Conservation (phyloP, 2,888 invertebrate species). For the Aquatica leii region DNA sequence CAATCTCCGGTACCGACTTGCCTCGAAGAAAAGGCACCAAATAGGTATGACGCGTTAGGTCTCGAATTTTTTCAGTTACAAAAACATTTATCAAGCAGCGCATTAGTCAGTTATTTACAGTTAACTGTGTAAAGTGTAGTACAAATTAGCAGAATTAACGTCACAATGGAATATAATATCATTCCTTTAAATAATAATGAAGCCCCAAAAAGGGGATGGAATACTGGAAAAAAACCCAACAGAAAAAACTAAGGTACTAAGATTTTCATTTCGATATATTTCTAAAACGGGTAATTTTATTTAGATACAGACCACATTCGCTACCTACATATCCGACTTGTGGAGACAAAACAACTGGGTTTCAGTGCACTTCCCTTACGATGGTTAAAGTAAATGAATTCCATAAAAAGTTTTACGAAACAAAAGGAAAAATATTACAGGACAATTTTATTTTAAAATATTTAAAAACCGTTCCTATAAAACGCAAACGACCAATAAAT, state of each 20-base stretch:
- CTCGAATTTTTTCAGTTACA: background rate
- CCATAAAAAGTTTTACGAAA: no score
- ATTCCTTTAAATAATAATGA: background rate
- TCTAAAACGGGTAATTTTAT: background rate
- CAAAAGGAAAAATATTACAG: no score
- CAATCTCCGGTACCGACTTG: background rate
- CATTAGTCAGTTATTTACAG: background rate
- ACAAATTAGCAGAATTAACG: no score
- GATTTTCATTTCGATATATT: background rate
- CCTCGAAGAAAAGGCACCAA: background rate
- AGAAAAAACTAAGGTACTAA: background rate
- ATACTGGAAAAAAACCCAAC: background rate
- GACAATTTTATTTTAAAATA: no score
- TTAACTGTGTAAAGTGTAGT: background rate
- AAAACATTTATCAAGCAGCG: background rate
- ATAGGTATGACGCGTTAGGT: background rate
- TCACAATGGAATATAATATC: no score
- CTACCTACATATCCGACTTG: background rate
- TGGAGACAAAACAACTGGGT: background rate
- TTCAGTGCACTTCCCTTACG: background rate
- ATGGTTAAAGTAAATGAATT: background rate
- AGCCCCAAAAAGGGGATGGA: background rate
- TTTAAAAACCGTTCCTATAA: no score
- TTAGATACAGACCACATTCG: background rate
- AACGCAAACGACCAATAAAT: background rate